Percentiles rank a stretch among this genome's conserved stretches.
Evolutionary conservation across 2,113 vertebrate genomes (phyloP).

Genomic region (Casuarius casuarius): DNA sequence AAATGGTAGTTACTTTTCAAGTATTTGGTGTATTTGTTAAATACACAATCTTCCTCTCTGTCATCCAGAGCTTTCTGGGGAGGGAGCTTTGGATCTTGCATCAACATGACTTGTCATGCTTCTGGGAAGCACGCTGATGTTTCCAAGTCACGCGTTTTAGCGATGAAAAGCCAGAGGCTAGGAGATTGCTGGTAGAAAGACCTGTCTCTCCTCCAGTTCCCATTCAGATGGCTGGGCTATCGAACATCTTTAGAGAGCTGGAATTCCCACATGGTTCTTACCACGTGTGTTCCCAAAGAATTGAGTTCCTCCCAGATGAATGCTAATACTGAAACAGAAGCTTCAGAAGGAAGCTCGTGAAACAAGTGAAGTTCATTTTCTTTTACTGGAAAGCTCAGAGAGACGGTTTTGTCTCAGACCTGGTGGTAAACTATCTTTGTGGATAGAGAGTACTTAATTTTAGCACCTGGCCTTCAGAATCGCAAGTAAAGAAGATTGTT

Average conservation of each 20-base stretch:
- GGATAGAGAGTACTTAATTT: background rate
- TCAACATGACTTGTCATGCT: background rate
- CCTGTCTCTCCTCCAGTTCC: background rate
- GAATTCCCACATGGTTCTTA: background rate
- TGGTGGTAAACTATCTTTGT: background rate
- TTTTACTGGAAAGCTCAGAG: background rate
- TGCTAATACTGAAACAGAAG: background rate
- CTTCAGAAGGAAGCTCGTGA: background rate
- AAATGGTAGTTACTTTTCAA: background rate
- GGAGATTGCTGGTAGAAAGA: background rate
- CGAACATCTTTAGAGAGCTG: background rate
- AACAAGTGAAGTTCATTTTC: background rate
- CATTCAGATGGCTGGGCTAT: background rate
- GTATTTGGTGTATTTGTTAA: fast-evolving
- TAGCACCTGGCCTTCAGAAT: background rate
- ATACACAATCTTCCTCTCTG: background rate
- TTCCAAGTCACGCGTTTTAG: background rate
- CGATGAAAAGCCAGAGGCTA: background rate
- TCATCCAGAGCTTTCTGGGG: background rate
- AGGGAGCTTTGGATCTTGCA: background rate
- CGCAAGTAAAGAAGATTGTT: background rate
- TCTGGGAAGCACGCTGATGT: background rate
- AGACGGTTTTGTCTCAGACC: background rate
- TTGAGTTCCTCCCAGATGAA: background rate
- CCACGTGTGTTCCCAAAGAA: background rate